These are phyloP conservation scores for Lottia gigantea DNA, from an alignment of 2,888 invertebrate genomes.

Conservation along the genomic window DNA sequence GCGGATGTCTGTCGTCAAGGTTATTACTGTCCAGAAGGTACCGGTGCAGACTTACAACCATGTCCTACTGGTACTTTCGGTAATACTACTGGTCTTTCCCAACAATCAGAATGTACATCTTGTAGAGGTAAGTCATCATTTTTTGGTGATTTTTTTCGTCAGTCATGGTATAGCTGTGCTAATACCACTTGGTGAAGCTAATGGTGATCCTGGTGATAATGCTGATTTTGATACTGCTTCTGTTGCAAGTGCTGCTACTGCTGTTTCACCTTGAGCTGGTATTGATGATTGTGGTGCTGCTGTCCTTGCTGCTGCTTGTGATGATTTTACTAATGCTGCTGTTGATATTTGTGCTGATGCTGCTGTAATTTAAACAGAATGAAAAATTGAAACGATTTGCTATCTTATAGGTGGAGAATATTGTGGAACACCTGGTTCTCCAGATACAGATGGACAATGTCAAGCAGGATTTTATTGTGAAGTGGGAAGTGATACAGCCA, in stretches of 20 bases:
- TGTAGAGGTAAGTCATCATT: constrained; percentile 63
- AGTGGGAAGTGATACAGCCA: constrained; percentile 51
- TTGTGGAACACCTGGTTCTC: constrained; percentile 57
- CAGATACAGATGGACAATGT: constrained; percentile 53
- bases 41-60: constrained; percentile 58
- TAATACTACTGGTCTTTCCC: constrained; percentile 53
- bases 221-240: too few relatives aligned
- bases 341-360: too few relatives aligned
- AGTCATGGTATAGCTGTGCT: too few relatives aligned
- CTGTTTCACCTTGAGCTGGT: too few relatives aligned
- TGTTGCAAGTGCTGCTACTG: too few relatives aligned
- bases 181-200: neutral
- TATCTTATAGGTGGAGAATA: constrained; percentile 55
- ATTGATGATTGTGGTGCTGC: too few relatives aligned
- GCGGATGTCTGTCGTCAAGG: constrained; percentile 61
- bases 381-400: too few relatives aligned
- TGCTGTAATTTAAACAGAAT: too few relatives aligned
- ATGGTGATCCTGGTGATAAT: neutral
- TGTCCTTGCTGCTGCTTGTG: too few relatives aligned
- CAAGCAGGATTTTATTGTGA: constrained; percentile 55
- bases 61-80: constrained; percentile 63
- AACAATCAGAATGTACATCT: constrained; percentile 54
- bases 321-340: too few relatives aligned
- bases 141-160: too few relatives aligned
- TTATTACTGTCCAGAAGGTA: constrained; percentile 62